Evolutionary conservation across 2,113 vertebrate genomes (phyloP).

Genomic region (Macquaria ambigua): DNA sequence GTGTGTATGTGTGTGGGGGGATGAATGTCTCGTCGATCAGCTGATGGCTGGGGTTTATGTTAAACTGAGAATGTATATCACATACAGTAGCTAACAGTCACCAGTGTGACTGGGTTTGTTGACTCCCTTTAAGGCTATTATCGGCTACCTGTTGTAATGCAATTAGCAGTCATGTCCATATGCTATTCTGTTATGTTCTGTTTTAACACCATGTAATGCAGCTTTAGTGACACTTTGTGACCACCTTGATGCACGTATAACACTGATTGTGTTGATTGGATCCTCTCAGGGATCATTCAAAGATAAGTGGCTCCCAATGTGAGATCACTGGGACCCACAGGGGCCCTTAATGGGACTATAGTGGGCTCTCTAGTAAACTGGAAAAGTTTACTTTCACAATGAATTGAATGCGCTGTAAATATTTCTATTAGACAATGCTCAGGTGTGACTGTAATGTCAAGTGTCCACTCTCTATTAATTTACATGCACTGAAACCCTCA

Average conservation of each 20-base stretch:
- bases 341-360: slow-evolving; percentile 3
- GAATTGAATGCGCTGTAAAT: slow-evolving; percentile 6
- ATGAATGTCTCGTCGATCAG: slow-evolving; percentile 56
- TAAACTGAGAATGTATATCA: slow-evolving; percentile 76
- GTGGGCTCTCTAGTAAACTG: slow-evolving; percentile 2
- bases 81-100: slow-evolving; percentile 65
- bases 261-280: slow-evolving; percentile 47
- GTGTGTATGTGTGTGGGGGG: slow-evolving; percentile 13
- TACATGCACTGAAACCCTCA: neutral
- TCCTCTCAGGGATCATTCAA: slow-evolving; percentile 47
- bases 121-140: slow-evolving; percentile 53
- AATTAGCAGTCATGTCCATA: slow-evolving; percentile 58
- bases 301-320: slow-evolving; percentile 42
- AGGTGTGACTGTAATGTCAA: slow-evolving; percentile 21
- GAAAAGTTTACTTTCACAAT: neutral
- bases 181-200: slow-evolving; percentile 33
- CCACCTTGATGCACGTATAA: slow-evolving; percentile 47
- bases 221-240: slow-evolving; percentile 32
- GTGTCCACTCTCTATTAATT: neutral
- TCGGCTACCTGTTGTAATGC: slow-evolving; percentile 78
- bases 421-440: slow-evolving; percentile 21
- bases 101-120: slow-evolving; percentile 61
- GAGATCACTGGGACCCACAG: slow-evolving; percentile 38
- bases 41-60: slow-evolving; percentile 66
- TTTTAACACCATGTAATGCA: slow-evolving; percentile 36